Evolutionary conservation across 2,888 invertebrate genomes (phyloP), one percentile per base, ranked within the genome.

Genomic region (Nomada flava): DNA sequence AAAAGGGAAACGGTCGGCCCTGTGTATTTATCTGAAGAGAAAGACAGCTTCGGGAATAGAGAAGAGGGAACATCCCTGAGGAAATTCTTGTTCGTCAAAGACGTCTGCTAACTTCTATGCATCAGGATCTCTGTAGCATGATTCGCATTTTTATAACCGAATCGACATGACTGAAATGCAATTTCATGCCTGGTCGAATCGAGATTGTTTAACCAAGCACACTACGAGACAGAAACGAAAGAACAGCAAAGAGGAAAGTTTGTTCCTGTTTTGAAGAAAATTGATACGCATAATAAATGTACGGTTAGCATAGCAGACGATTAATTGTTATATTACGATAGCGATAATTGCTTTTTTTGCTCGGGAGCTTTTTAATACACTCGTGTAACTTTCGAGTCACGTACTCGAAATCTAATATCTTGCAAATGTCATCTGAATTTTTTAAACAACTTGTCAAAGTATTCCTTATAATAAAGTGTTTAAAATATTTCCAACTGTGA

Each of bases 121-220:
- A 50, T 59, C 59, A 76, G 76, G 69, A 79, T 57, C 64, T 53
- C 36, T 59, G 52, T 64, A 57, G 69, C 76, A 59, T 60, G 67
- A 52, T 60, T 70, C 64, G 65, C 44, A 76, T 70, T 71, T 65
- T 71, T 71, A 60, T 65, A 79, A 77, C 70, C 60, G 53, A 71
- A 79, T 71, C 59, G 60, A 18, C 47, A 20, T 76, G 55, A 42
- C 64, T 63, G 23, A 60, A 74, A 63, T 50, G 55, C 55, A 72
- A 72, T 68, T 73, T 73, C 69, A 52, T 60, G 36, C 63, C 9
- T 55, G 11, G 50, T 69, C 36, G 36, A 29, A 64, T 55, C 55
- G 18, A 20, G 75, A 70, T 63, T 53, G n/a, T 18, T 70, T 11
- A 15, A 36, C 79, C 76, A 63, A 44, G 67, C 52, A 36, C 20